Evolutionary conservation across 37 sponge, comb jelly and placozoan genomes (phyloP), one percentile per base, ranked within the genome.

Genomic region (Mnemiopsis leidyi): DNA sequence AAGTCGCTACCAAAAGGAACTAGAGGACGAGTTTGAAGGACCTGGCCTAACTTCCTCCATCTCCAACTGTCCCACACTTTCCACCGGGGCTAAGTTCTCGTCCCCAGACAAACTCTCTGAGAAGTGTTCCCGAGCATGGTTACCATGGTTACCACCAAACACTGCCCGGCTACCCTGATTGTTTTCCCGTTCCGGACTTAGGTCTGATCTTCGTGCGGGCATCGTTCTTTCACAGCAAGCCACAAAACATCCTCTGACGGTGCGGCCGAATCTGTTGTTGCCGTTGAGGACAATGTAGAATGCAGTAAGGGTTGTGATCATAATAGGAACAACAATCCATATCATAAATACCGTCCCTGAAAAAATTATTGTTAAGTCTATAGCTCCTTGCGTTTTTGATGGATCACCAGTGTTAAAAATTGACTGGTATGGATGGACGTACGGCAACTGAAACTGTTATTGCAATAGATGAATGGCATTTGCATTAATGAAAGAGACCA

Each of bases 201-300:
- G 61, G 9, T 26, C 9, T 28, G 79, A 20, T 9, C 79, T 33
- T 3, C 33, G 20, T 20, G 79, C 9, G 34, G 79, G 79, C 32
- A 28, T 31, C 18, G 32, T 32, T 3, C 79, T 20, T 18, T 32
- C 9, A 18, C 79, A 77, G 79, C 79, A 77, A 26, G 36, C 16
- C 79, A 26, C 30, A 9, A 77, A 32, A 9, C 32, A 77, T 3
- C 32, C 1, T 20, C 90, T 39, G n/a, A 85, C 61, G 26, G 61
- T 23, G 24, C 90, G 90, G n/a, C 90, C 90, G 29, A 85, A 9
- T 16, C 61, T 13, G 90, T 85, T 85, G 48, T 85, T 40, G 30
- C 90, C 90, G 61, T 85, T 85, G 36, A 85, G 36, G 7, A 85
- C 90, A 33, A 85, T 85, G 90, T 85, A 85, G 61, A 85, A n/a